These are phyloP conservation scores for Hololepta plana DNA, from an alignment of 2,888 invertebrate species.

Conservation along the genomic window DNA sequence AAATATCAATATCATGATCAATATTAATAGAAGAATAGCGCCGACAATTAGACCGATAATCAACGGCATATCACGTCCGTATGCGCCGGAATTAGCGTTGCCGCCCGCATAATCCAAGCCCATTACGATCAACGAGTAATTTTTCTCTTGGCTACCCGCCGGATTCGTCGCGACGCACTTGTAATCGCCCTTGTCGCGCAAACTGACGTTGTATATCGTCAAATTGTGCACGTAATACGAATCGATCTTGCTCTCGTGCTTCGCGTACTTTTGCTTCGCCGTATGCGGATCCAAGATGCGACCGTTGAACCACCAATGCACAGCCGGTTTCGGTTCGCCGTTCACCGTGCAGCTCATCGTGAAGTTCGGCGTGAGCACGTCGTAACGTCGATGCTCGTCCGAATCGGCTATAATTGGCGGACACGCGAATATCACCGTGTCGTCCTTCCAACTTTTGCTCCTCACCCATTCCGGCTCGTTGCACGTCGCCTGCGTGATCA, in stretches of 20 bases:
- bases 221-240: conserved; percentile 43
- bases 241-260: no score
- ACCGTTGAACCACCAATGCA: conserved; percentile 55
- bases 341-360: conserved; percentile 57
- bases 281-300: conserved; percentile 31
- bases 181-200: conserved; percentile 32
- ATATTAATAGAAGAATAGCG: conserved; percentile 28
- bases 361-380: conserved; percentile 35
- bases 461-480: conserved; percentile 43
- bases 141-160: conserved; percentile 62
- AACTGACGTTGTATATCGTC: conserved; percentile 29
- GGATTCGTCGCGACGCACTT: conserved; percentile 64
- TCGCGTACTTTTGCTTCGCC: conserved; percentile 27
- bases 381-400: no score
- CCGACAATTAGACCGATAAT: conserved; percentile 30
- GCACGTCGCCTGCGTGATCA: conserved; percentile 62
- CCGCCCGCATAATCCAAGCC: conserved; percentile 19
- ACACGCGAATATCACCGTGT: conserved; percentile 66
- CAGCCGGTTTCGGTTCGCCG: conserved; percentile 59
- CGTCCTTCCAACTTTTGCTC: conserved; percentile 55
- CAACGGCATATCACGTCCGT: conserved; percentile 26
- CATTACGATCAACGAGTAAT: conserved; percentile 40
- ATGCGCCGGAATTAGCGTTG: conserved; percentile 11
- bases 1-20: conserved; percentile 27
- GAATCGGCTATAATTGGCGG: conserved; percentile 56